These are phyloP conservation scores for Tetrao urogallus DNA, from an alignment of 2,113 vertebrate genomes.

Conservation along the genomic window DNA sequence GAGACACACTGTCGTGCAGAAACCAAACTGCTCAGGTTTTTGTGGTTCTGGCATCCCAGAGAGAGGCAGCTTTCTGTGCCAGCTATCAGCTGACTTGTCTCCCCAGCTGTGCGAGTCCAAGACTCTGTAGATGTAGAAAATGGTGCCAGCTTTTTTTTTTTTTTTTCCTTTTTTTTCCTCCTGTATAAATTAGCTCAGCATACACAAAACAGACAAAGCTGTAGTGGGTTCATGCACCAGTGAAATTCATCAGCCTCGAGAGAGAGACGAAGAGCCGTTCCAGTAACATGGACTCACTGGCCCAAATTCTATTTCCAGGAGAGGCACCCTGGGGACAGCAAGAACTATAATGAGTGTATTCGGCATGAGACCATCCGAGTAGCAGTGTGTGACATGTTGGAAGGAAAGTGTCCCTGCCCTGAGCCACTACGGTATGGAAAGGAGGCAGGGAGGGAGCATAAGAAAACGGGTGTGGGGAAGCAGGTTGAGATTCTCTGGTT, in stretches of 20 bases:
- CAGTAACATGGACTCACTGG: not conserved
- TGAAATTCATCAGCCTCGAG: not conserved
- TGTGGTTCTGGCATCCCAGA: not conserved
- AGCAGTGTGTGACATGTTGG: constrained; percentile 98
- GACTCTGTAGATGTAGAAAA: not conserved
- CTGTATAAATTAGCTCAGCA: not conserved
- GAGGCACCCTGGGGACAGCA: constrained; percentile 96
- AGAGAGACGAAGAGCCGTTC: not conserved
- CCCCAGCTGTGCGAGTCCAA: not conserved
- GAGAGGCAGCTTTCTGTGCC: not conserved
- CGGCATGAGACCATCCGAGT: constrained; percentile 96
- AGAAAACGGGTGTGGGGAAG: not conserved
- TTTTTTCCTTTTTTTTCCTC: too few species aligned
- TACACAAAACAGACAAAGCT: not conserved
- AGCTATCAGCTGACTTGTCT: not conserved
- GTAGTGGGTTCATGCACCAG: not conserved
- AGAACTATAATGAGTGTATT: constrained; percentile 99
- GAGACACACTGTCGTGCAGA: not conserved
- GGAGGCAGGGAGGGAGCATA: not conserved
- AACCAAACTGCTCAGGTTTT: not conserved
- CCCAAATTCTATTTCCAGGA: constrained; percentile 80
- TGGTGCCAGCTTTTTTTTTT: not conserved
- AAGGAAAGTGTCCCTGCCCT: constrained; percentile 93
- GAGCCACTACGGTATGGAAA: constrained; percentile 87
- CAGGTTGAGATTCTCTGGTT: not conserved